These are phyloP conservation scores for Gymnocheta viridis DNA, from an alignment of 2,888 invertebrate species.

Conservation along the genomic window DNA sequence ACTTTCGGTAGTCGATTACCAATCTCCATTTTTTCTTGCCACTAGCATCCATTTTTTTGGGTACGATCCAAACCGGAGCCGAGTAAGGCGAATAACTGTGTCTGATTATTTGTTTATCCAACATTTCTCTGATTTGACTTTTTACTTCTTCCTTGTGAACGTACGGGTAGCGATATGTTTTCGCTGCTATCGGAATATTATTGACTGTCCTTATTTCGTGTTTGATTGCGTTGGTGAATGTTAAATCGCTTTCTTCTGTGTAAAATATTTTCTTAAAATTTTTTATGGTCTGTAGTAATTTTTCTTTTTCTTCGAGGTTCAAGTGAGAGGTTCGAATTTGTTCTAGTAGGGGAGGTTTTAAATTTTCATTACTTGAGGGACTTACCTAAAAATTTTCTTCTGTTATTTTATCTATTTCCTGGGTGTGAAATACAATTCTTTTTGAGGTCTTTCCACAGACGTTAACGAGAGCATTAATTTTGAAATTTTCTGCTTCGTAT, in stretches of 20 bases:
- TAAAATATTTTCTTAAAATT: constrained; percentile 16
- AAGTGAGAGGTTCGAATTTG: background rate
- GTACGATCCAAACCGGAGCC: constrained; percentile 32
- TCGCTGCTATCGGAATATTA: background rate
- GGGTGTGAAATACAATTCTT: background rate
- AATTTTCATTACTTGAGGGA: background rate
- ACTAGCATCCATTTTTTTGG: constrained; percentile 21
- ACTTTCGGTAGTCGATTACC: constrained; percentile 30
- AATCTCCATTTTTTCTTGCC: constrained; percentile 19
- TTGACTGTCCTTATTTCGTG: constrained; percentile 1
- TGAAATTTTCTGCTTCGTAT: constrained; percentile 34
- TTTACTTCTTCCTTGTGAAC: constrained; percentile 9
- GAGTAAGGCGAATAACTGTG: background rate
- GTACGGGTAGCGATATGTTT: background rate
- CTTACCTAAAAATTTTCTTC: background rate
- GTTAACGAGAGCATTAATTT: constrained; percentile 15
- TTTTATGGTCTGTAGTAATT: background rate
- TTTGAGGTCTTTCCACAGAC: background rate
- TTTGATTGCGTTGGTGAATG: background rate
- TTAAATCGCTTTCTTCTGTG: background rate
- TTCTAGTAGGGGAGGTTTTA: background rate
- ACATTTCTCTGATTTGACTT: constrained; percentile 21
- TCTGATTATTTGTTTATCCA: constrained; percentile 24
- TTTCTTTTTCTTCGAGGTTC: background rate
- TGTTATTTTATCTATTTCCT: constrained; percentile 1